Evolutionary conservation across 2,888 invertebrate species (phyloP), one percentile per base, ranked within the genome.

Genomic region (Macaria notata): DNA sequence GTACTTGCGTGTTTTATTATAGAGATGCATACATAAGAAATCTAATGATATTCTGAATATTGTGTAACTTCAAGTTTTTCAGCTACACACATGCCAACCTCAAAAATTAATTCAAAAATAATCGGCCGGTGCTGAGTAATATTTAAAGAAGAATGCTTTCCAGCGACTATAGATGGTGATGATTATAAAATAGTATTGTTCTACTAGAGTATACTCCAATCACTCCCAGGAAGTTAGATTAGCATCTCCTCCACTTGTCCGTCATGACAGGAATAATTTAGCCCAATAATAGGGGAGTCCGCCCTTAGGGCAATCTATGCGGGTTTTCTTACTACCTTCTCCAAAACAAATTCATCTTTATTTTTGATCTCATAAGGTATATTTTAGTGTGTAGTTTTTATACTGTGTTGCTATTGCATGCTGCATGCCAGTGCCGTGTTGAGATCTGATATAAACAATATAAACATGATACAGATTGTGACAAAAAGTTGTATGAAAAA

Each of bases 231-330:
- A 67, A 67, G 59, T 78, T 69, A 83, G 84, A 88, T 86, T 82
- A 86, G 78, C 76, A 84, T 87, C 85, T 73, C 69, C 75, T 79
- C 80, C 78, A 78, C 73, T 73, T 76, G 69, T 68, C 66, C 70
- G 69, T 73, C 75, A 76, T 78, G 79, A 79, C 74, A 80, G 78
- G 71, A 79, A 83, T 84, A 84, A 86, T 86, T 79, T 73, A 69
- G 71, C 81, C 79, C 81, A 84, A 84, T 83, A 84, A 83, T 80
- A 82, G 82, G 82, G 83, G 80, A 76, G 72, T 67, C 71, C 73
- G 74, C 80, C 81, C 73, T 75, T 69, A 49, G 66, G 54, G 57
- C 56, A 48, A 63, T 50, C 72, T 69, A 86, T 87, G 83, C 86
- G 87, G 87, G 88, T 71, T 79, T 29, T 60, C 46, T 55, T 53